Evolutionary conservation across 2,888 invertebrate species (phyloP).

Genomic region (Pachliopta kotzebuea): DNA sequence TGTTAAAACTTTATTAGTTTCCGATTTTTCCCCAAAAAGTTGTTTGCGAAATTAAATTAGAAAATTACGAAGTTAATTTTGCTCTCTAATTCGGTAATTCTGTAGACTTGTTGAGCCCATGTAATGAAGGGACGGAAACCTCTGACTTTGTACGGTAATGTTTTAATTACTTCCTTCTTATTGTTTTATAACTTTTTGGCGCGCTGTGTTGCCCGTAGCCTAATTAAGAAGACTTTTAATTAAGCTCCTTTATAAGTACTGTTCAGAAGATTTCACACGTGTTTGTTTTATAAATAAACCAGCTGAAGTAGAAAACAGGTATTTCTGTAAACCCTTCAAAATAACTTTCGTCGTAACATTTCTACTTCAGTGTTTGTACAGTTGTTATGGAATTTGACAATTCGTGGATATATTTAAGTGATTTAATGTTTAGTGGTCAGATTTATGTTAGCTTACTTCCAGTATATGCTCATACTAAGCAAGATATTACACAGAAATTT

Average conservation of each 20-base stretch:
- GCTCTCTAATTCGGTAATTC: constrained; percentile 35
- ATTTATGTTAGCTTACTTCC: too few relatives aligned
- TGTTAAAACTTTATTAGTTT: constrained; percentile 5
- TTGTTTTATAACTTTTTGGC: constrained; percentile 58
- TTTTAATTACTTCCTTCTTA: constrained; percentile 65
- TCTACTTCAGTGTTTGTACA: too few relatives aligned
- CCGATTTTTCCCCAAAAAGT: constrained; percentile 11
- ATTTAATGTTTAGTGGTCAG: too few relatives aligned
- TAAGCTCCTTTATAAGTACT: constrained; percentile 49
- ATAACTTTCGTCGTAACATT: background rate
- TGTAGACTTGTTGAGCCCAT: constrained; percentile 53
- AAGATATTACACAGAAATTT: too few relatives aligned
- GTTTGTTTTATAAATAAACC: constrained; percentile 34
- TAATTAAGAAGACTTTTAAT: constrained; percentile 65
- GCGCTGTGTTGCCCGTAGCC: constrained; percentile 48
- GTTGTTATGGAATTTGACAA: too few relatives aligned
- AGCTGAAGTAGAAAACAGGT: constrained; percentile 20
- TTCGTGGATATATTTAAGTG: too few relatives aligned
- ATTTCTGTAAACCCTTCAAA: constrained; percentile 11
- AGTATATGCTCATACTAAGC: too few relatives aligned
- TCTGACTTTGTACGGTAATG: constrained; percentile 59
- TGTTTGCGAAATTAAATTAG: constrained; percentile 31
- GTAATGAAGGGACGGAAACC: constrained; percentile 52
- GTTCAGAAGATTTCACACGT: constrained; percentile 41
- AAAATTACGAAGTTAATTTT: constrained; percentile 28